These are phyloP conservation scores for Ceratina calcarata DNA, from an alignment of 1,140 invertebrate species.

Conservation along the genomic window DNA sequence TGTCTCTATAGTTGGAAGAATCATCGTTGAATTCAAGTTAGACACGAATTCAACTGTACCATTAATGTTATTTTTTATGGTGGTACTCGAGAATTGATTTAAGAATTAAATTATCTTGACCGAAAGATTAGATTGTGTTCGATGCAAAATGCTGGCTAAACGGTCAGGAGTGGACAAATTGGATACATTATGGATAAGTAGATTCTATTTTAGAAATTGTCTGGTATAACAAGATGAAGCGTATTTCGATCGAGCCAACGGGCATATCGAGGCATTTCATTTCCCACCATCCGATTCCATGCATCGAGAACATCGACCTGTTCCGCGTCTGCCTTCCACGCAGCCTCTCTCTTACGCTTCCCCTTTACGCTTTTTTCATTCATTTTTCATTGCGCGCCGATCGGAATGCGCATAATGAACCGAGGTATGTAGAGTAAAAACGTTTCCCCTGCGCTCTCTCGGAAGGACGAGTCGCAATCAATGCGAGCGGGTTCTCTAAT, in stretches of 20 bases:
- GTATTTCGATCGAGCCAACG: constrained; percentile 5
- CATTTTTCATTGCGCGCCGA: constrained; percentile 3
- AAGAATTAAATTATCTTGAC: too few relatives aligned
- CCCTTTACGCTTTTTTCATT: neutral
- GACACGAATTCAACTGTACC: too few relatives aligned
- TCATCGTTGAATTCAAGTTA: too few relatives aligned
- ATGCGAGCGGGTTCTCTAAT: constrained; percentile 2
- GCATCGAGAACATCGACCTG: constrained; percentile 14
- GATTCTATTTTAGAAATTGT: neutral
- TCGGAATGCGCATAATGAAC: constrained; percentile 22
- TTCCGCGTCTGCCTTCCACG: neutral
- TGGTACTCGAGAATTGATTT: too few relatives aligned
- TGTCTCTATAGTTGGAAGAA: too few relatives aligned
- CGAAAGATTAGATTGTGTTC: neutral
- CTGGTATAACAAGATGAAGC: neutral
- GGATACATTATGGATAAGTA: too few relatives aligned
- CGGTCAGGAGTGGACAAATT: too few relatives aligned
- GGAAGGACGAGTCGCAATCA: neutral
- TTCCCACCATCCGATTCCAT: constrained; percentile 10
- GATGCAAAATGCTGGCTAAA: too few relatives aligned
- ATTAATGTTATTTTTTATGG: too few relatives aligned
- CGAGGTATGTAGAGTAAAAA: constrained; percentile 18
- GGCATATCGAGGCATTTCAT: neutral
- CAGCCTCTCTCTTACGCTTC: neutral
- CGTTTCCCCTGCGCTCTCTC: neutral